These are phyloP conservation scores for Hypercompe scribonia DNA, from an alignment of 2,888 invertebrate species.

Conservation along the genomic window DNA sequence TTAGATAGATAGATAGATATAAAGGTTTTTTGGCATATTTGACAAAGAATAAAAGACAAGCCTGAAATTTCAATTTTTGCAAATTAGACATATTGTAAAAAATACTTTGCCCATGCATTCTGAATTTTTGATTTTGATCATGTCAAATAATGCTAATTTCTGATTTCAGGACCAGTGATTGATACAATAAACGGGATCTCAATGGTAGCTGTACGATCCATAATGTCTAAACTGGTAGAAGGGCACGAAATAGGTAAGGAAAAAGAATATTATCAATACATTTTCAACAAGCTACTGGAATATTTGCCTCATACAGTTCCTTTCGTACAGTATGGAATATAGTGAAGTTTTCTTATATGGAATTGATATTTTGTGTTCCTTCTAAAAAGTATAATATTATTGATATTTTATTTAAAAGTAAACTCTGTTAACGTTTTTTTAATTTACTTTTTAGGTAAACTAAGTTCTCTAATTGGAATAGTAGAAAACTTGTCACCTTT, in stretches of 20 bases:
- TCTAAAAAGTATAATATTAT: too few species aligned
- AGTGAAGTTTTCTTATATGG: too few species aligned
- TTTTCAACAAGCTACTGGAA: too few species aligned
- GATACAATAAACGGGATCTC: constrained; percentile 91
- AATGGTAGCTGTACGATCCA: constrained; percentile 90
- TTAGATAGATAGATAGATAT: too few species aligned
- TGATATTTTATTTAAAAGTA: too few species aligned
- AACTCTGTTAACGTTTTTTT: too few species aligned
- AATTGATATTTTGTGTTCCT: too few species aligned
- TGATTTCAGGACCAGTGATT: constrained; percentile 88
- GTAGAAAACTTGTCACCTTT: constrained; percentile 89
- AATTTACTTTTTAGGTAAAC: constrained; percentile 86
- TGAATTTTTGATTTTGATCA: background rate
- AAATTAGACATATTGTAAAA: background rate
- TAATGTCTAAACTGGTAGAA: constrained; percentile 90
- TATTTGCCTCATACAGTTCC: too few species aligned
- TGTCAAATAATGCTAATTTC: background rate
- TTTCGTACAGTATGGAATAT: too few species aligned
- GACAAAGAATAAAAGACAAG: background rate
- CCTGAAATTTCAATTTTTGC: background rate
- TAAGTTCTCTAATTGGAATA: constrained; percentile 89
- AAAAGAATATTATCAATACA: background rate
- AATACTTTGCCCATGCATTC: too few species aligned
- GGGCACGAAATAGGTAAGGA: constrained; percentile 90
- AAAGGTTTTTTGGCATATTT: too few species aligned